Percentiles rank a stretch among this genome's conserved stretches.
phyloP scores from a whole-genome alignment of 2,113 vertebrate genomes.

The Crotophaga sulcirostris region DNA sequence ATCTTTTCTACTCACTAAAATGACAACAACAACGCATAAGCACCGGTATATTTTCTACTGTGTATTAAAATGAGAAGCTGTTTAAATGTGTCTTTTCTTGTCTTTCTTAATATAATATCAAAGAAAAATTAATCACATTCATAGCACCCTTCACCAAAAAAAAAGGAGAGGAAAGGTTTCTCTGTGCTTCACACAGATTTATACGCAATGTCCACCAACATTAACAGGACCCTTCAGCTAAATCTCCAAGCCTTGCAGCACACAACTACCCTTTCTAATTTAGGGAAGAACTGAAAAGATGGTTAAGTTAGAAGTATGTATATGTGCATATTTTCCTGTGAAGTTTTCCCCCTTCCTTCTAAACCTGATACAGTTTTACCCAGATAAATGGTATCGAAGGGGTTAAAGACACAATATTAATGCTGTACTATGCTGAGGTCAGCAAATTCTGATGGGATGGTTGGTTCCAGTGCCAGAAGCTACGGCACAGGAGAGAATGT shows the following conservation, averaged over 20 bases:
- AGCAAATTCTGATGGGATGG: slow-evolving; percentile 35
- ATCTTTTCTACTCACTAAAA: not conserved
- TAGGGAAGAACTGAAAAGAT: not conserved
- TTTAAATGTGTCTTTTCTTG: not conserved
- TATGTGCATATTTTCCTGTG: too few species aligned
- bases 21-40: not conserved
- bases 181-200: not conserved
- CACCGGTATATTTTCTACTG: not conserved
- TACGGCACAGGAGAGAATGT: not conserved
- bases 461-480: slow-evolving; percentile 42
- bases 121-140: not conserved
- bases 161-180: not conserved
- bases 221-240: not conserved
- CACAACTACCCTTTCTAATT: not conserved
- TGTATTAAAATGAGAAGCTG: not conserved
- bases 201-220: not conserved
- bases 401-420: slow-evolving; percentile 16
- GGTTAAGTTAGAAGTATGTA: too few species aligned
- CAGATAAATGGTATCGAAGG: too few species aligned
- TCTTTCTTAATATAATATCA: not conserved
- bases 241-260: not conserved
- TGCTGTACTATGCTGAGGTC: slow-evolving; percentile 9
- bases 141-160: not conserved
- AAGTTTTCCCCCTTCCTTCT: too few species aligned
- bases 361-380: too few species aligned